Conservation (phyloP, 2,888 invertebrate genomes). For the Rhamphomyia laevipes region DNA sequence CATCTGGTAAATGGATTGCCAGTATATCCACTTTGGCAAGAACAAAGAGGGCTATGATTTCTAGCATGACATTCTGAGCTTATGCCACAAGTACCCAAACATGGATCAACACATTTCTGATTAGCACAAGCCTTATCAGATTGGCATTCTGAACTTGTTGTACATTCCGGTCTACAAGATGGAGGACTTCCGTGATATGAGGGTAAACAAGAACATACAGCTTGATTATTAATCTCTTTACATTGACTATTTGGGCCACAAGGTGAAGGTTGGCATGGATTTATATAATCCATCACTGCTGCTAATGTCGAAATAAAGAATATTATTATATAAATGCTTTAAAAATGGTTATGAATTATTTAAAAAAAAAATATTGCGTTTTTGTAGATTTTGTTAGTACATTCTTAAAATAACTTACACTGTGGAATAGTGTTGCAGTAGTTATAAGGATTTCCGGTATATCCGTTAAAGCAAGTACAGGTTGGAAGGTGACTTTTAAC, state of each 20-base stretch:
- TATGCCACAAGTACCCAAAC: constrained; percentile 48
- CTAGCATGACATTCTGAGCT: constrained; percentile 50
- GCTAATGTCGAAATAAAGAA: constrained; percentile 17
- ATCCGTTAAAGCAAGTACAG: constrained; percentile 72
- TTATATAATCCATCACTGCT: constrained; percentile 38
- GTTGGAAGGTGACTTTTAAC: constrained; percentile 74
- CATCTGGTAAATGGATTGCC: constrained; percentile 3
- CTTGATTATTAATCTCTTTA: constrained; percentile 48
- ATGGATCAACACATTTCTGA: constrained; percentile 59
- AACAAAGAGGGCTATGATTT: constrained; percentile 57
- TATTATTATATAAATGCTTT: too few relatives aligned
- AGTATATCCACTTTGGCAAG: constrained; percentile 46
- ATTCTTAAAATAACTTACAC: constrained; percentile 48
- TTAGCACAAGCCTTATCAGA: constrained; percentile 56
- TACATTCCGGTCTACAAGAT: constrained; percentile 60
- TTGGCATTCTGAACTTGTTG: constrained; percentile 58
- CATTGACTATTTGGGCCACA: constrained; percentile 57
- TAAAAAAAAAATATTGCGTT: too few relatives aligned
- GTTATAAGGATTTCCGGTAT: constrained; percentile 75
- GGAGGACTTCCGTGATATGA: constrained; percentile 53
- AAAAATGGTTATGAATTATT: too few relatives aligned
- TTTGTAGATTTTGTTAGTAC: too few relatives aligned
- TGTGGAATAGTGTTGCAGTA: constrained; percentile 52
- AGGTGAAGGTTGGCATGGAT: constrained; percentile 58
- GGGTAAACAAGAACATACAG: constrained; percentile 55